A percentile compares a stretch with the other conserved stretches of the same genome.
These are phyloP conservation scores for Busseola fusca DNA, from an alignment of 2,888 invertebrate genomes.

Conservation along the genomic window DNA sequence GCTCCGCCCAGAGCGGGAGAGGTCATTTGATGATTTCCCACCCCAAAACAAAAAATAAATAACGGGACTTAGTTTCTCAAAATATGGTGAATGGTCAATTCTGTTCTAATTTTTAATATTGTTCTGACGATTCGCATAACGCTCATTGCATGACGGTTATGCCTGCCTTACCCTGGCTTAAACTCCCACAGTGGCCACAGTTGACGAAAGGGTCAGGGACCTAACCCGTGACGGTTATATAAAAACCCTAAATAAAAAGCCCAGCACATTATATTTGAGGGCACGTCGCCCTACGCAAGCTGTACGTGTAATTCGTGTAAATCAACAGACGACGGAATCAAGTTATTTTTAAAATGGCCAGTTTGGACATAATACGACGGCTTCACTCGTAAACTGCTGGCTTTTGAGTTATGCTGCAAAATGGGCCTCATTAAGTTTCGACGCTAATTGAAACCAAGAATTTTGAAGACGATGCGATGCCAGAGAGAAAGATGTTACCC, in stretches of 20 bases:
- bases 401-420: constrained; percentile 44
- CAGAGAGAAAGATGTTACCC: constrained; percentile 8
- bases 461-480: constrained; percentile 26
- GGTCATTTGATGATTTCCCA: no score
- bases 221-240: constrained; percentile 34
- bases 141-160: not conserved
- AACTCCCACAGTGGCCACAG: constrained; percentile 16
- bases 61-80: no score
- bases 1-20: no score
- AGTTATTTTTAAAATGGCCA: constrained; percentile 54
- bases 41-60: no score
- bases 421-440: constrained; percentile 44
- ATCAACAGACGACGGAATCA: constrained; percentile 50
- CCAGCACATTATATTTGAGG: constrained; percentile 48
- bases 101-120: no score
- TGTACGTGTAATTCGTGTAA: constrained; percentile 35
- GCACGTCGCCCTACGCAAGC: constrained; percentile 53
- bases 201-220: constrained; percentile 39
- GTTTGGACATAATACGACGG: constrained; percentile 56
- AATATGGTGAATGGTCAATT: no score
- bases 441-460: constrained; percentile 51
- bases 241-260: constrained; percentile 41
- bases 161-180: constrained; percentile 1
- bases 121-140: not conserved
- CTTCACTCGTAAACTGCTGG: constrained; percentile 27